Evolutionary conservation across 2,113 vertebrate species (phyloP), one percentile per base, ranked within the genome.

Genomic region (Callipepla squamata): DNA sequence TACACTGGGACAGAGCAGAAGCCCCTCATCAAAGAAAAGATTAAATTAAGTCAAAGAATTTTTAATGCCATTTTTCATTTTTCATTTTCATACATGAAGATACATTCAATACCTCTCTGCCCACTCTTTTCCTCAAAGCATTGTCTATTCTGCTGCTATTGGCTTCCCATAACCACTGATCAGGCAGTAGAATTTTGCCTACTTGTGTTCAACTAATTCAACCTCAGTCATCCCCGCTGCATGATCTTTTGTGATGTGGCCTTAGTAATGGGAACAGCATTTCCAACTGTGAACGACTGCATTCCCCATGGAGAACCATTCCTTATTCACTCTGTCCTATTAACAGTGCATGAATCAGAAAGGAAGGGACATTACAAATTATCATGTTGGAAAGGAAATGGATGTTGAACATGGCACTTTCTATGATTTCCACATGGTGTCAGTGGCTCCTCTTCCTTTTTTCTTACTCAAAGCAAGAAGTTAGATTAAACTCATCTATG

Each of bases 381-480:
- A 62, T 32, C 44, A 81, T 62, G 58, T 50, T 86, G 21, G 58
- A 94, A 87, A 76, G 9, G 22, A 19, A 62, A 38, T 38, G 66
- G 20, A 36, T 70, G 88, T 78, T 80, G 74, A 76, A 55, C 17
- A 91, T 76, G 87, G 93, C 77, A 96, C 47, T 95, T 96, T 94
- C 61, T 80, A 91, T 55, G 59, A 88, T 95, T 97, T 96, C 93
- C 93, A 96, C 95, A 93, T 75, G 92, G 90, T 96, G 95, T 96
- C 93, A 96, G 93, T 93, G 86, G 89, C 77, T 94, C 89, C 90
- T 90, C 89, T 92, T 34, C 72, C 25, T 85, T 85, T 97, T 95
- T 95, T 69, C 80, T 85, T 96, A 93, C 92, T 62, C 38, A 48
- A 78, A 92, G 18, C 26, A 90, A 44, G 28, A 58, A 85, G 40